Percentiles rank a stretch among this genome's conserved stretches.
Conservation (phyloP, 2,888 invertebrate genomes). For the Leptopilina syphax region DNA sequence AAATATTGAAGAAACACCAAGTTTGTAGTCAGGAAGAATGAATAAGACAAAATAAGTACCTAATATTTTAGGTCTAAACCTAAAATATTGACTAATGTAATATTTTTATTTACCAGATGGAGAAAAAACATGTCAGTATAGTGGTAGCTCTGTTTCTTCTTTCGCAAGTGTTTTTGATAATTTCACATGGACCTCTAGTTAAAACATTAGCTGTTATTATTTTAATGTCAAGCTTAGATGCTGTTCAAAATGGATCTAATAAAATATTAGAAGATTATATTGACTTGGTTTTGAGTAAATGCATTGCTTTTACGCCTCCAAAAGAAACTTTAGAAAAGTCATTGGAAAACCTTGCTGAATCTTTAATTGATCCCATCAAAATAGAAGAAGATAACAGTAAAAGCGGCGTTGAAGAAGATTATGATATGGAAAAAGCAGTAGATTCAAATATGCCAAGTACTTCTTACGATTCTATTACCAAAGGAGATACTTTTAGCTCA, state of each 20-base stretch:
- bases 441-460: conserved; percentile 57
- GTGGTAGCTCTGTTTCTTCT: conserved; percentile 94
- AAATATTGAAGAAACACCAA: too few relatives aligned
- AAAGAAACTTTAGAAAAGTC: conserved; percentile 88
- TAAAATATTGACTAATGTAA: background rate
- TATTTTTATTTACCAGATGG: conserved; percentile 63
- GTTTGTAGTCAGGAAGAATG: too few relatives aligned
- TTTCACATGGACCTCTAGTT: conserved; percentile 93
- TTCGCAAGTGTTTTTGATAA: conserved; percentile 96
- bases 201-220: conserved; percentile 94
- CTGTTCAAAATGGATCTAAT: conserved; percentile 84
- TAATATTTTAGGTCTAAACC: too few relatives aligned
- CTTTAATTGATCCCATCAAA: conserved; percentile 54
- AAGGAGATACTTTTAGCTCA: conserved; percentile 41
- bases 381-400: conserved; percentile 53
- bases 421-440: conserved; percentile 40
- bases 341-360: conserved; percentile 78
- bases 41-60: too few relatives aligned
- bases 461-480: conserved; percentile 51
- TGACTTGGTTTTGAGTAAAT: conserved; percentile 75
- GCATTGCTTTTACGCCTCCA: conserved; percentile 84
- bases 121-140: conserved; percentile 81
- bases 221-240: conserved; percentile 87
- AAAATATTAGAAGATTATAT: conserved; percentile 83
- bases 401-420: conserved; percentile 44